Conservation (phyloP, 2,113 vertebrate genomes). For the Pteropus alecto region DNA sequence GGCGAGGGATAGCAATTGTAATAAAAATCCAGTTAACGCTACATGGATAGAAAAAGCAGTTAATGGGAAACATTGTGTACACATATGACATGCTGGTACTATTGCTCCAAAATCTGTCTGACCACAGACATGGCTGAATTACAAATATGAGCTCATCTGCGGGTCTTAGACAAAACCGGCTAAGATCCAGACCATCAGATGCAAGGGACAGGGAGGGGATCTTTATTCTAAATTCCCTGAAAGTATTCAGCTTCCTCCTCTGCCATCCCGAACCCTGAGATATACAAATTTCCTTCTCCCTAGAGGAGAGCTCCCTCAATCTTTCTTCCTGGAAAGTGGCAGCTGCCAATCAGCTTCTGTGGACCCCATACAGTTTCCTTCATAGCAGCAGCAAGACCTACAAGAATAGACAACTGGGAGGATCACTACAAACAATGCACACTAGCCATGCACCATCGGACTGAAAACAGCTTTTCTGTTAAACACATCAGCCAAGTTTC, state of each 20-base stretch:
- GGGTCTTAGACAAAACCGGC: neutral
- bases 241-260: neutral
- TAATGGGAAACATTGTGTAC: neutral
- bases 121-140: neutral
- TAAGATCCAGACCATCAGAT: neutral
- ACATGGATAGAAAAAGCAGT: neutral
- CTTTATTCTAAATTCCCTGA: neutral
- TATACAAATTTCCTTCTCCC: neutral
- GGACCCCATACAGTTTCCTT: neutral
- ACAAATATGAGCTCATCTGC: neutral
- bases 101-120: neutral
- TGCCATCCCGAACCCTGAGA: neutral
- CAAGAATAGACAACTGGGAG: neutral
- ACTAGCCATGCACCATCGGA: neutral
- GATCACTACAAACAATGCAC: neutral
- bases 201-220: neutral
- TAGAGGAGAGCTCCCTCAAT: neutral
- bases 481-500: conserved; percentile 46
- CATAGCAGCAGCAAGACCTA: neutral
- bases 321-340: neutral
- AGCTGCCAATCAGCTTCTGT: neutral
- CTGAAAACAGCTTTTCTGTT: conserved; percentile 43
- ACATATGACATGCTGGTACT: neutral
- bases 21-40: neutral
- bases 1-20: neutral